These are phyloP conservation scores for Channallabes apus DNA, from an alignment of 2,797 vertebrate genomes.

Conservation along the genomic window DNA sequence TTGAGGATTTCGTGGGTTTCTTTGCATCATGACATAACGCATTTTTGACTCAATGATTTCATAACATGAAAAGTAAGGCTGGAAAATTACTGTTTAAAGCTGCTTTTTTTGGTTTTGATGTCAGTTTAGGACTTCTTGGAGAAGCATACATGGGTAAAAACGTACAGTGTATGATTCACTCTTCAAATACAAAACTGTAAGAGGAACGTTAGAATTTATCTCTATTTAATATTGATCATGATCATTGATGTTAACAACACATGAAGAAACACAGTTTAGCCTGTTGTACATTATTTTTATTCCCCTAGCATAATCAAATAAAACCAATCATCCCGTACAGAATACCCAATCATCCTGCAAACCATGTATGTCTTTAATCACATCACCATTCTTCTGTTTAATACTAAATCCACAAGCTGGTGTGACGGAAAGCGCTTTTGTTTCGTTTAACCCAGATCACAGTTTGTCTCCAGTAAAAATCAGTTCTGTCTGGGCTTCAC, in stretches of 20 bases:
- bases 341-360: neutral
- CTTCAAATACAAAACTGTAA: neutral
- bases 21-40: too few species aligned
- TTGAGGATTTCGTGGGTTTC: too few species aligned
- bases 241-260: neutral
- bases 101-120: neutral
- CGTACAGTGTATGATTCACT: too few species aligned
- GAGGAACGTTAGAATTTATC: neutral
- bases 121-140: too few species aligned
- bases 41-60: too few species aligned
- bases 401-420: slow-evolving; percentile 4
- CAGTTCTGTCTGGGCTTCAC: slow-evolving; percentile 14
- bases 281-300: neutral
- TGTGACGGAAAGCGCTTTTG: neutral
- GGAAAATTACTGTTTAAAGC: neutral
- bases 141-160: too few species aligned
- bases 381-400: neutral
- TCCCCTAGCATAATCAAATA: neutral
- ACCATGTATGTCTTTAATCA: neutral
- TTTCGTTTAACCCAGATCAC: slow-evolving; percentile 51
- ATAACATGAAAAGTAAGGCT: neutral
- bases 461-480: slow-evolving; percentile 52
- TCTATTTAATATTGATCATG: neutral
- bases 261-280: neutral
- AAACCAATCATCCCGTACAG: neutral